Conservation (phyloP, 2,888 invertebrate species). For the Lasius fuliginosus region DNA sequence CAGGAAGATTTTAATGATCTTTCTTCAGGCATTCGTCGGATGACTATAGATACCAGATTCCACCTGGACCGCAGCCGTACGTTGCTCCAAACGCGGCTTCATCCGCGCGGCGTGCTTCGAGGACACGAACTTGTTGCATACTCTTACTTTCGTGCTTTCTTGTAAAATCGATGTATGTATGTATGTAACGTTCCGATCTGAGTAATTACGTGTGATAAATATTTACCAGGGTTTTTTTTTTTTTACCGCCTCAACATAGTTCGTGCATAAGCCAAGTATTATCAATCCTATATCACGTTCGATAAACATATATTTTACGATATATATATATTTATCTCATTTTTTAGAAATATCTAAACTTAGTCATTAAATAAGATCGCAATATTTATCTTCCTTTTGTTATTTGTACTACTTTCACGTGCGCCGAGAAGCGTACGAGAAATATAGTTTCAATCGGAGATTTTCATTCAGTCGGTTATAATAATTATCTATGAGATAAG, state of each 20-base stretch:
- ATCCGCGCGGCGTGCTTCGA: conserved; percentile 60
- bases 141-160: conserved; percentile 58
- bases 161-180: conserved; percentile 29
- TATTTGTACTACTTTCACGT: background rate
- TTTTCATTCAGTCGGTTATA: background rate
- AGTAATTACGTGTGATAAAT: conserved; percentile 26
- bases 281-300: background rate
- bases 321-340: background rate
- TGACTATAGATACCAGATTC: conserved; percentile 75
- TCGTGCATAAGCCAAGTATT: background rate
- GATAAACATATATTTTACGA: background rate
- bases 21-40: conserved; percentile 74
- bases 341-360: background rate
- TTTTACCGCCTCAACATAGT: background rate
- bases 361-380: background rate
- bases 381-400: background rate
- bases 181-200: background rate
- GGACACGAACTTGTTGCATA: conserved; percentile 53
- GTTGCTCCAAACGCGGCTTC: conserved; percentile 66
- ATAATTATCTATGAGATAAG: background rate
- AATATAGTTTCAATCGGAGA: background rate
- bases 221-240: conserved; percentile 8
- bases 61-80: conserved; percentile 68
- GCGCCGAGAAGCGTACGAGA: background rate
- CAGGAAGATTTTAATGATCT: conserved; percentile 75